These are phyloP conservation scores for Danio kyathit DNA, from an alignment of 2,797 vertebrate genomes.

Conservation along the genomic window DNA sequence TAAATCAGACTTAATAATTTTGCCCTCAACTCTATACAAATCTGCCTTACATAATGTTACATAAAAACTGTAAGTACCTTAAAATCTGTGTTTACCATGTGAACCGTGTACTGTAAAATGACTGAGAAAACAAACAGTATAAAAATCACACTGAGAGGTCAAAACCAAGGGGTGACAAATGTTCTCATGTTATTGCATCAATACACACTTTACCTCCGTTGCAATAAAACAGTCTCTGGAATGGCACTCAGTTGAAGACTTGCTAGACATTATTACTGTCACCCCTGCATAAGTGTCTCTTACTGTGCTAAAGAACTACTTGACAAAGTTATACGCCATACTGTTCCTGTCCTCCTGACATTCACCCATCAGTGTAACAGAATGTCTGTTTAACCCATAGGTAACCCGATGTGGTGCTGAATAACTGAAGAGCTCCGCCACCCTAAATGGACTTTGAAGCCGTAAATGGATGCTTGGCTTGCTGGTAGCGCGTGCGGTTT, in stretches of 20 bases:
- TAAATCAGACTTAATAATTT: no score
- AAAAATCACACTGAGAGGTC: slow-evolving; percentile 6
- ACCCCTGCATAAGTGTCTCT: slow-evolving; percentile 38
- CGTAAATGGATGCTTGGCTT: slow-evolving; percentile 48
- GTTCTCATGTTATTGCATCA: neutral
- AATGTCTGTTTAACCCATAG: slow-evolving; percentile 43
- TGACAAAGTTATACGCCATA: slow-evolving; percentile 23
- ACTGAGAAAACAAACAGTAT: no score
- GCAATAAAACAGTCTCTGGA: slow-evolving; percentile 24
- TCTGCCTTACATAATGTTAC: neutral
- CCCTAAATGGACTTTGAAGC: slow-evolving; percentile 41
- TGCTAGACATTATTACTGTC: slow-evolving; percentile 13
- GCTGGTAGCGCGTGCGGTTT: slow-evolving; percentile 30
- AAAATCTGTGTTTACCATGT: neutral
- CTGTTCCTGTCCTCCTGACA: slow-evolving; percentile 18
- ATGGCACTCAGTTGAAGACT: slow-evolving; percentile 16
- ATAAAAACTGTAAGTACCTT: neutral
- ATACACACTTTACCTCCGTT: slow-evolving; percentile 16
- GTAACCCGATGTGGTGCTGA: slow-evolving; percentile 34
- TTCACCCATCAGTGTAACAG: slow-evolving; percentile 25
- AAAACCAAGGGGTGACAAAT: slow-evolving; percentile 22
- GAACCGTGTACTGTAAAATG: neutral
- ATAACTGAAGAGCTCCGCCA: slow-evolving; percentile 36
- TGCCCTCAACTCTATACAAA: neutral
- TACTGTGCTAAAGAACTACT: slow-evolving; percentile 15